Conservation (phyloP, 2,113 vertebrate genomes). For the Colaptes auratus region DNA sequence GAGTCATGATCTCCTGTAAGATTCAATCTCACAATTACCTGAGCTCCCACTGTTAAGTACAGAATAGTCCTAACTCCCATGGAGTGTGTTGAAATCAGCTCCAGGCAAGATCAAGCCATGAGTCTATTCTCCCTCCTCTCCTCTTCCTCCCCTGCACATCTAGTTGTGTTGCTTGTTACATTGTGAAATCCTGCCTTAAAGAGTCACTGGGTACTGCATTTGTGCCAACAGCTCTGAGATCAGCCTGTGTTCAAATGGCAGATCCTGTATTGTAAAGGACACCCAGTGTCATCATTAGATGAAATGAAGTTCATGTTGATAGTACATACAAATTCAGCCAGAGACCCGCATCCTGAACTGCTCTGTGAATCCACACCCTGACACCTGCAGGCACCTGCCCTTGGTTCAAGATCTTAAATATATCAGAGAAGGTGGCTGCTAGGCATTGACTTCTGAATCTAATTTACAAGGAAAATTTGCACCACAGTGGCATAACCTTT, state of each 20-base stretch:
- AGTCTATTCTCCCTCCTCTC: not conserved
- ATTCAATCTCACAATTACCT: conserved; percentile 52
- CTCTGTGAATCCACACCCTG: conserved; percentile 22
- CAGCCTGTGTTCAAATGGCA: not conserved
- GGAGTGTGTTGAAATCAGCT: conserved; percentile 52
- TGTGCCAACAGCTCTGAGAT: not conserved
- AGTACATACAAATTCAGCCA: not conserved
- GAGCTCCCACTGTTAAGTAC: conserved; percentile 24
- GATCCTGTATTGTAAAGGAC: not conserved
- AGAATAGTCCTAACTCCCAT: conserved; percentile 16
- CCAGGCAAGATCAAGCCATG: not conserved
- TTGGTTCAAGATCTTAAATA: not conserved
- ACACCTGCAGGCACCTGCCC: not conserved
- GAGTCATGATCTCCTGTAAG: conserved; percentile 16
- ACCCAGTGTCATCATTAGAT: not conserved
- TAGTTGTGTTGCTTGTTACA: conserved; percentile 9
- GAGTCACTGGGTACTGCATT: not conserved
- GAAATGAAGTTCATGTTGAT: not conserved
- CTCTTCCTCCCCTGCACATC: not conserved
- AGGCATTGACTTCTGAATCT: conserved; percentile 9
- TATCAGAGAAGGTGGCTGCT: not conserved
- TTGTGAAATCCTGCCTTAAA: not conserved
- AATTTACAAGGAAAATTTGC: conserved; percentile 51
- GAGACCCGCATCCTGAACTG: not conserved
- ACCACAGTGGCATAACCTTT: conserved; percentile 2